Percentiles rank a stretch among this genome's conserved stretches.
Conservation (phyloP, 2,113 vertebrate genomes). For the Semnornis frantzii region DNA sequence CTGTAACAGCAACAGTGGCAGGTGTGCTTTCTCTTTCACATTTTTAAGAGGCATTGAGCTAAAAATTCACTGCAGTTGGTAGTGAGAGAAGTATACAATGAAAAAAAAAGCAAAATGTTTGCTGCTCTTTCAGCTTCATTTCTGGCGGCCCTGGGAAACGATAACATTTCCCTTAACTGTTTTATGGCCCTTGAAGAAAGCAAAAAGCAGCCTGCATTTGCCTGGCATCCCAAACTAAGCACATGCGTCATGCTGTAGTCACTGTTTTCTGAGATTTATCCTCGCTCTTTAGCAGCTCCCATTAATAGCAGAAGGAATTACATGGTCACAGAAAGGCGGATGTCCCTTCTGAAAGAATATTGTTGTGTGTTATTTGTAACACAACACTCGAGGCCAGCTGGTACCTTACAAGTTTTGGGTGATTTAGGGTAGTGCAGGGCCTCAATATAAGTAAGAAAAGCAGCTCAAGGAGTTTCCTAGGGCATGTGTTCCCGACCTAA, state of each 20-base stretch:
- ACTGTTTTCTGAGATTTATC: slow-evolving; percentile 41
- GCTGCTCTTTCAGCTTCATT: neutral
- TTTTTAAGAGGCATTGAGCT: neutral
- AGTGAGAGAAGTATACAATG: neutral
- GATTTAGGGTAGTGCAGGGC: neutral
- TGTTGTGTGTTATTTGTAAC: neutral
- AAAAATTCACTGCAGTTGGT: neutral
- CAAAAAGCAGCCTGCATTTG: neutral
- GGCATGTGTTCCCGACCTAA: neutral
- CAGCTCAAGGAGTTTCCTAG: neutral
- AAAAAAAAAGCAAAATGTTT: neutral
- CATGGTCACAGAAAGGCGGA: neutral
- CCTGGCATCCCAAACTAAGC: neutral
- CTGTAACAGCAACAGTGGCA: neutral
- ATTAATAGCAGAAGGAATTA: slow-evolving; percentile 42
- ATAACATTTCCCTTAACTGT: neutral
- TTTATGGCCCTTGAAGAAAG: neutral
- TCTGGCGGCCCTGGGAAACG: neutral
- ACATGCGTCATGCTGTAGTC: neutral
- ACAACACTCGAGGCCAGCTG: slow-evolving; percentile 9
- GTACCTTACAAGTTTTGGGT: neutral
- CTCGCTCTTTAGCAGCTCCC: slow-evolving; percentile 31
- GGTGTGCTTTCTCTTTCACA: neutral
- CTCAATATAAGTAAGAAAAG: neutral
- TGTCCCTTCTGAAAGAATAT: neutral